phyloP scores from a whole-genome alignment of 2,888 invertebrate species.

The Heliconius ethilla region DNA sequence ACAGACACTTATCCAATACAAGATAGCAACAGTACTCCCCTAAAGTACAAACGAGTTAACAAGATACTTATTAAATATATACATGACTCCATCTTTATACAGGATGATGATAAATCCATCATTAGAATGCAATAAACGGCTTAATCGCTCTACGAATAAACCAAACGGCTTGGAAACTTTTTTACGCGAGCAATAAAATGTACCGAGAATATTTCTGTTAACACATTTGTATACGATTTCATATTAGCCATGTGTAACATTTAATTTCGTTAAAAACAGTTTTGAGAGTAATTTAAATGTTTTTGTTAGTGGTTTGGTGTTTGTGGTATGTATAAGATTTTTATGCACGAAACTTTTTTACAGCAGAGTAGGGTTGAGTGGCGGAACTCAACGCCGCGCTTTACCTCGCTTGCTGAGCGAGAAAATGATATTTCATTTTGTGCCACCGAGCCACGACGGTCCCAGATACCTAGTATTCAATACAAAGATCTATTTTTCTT shows the following conservation, averaged over 20 bases:
- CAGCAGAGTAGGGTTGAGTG: no score
- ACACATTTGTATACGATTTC: slow-evolving; percentile 29
- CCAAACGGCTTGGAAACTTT: slow-evolving; percentile 26
- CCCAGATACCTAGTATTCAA: no score
- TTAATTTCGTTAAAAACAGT: slow-evolving; percentile 23
- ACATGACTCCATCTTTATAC: slow-evolving; percentile 29
- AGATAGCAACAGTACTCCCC: neutral
- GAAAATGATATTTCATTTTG: no score
- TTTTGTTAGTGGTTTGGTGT: slow-evolving; percentile 14
- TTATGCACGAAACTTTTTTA: no score
- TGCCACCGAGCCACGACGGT: no score
- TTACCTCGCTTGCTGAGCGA: no score
- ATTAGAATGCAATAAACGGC: slow-evolving; percentile 32
- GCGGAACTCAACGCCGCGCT: no score
- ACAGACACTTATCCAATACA: neutral
- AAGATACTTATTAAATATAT: slow-evolving; percentile 4
- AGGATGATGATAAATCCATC: slow-evolving; percentile 34
- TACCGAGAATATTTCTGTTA: slow-evolving; percentile 38
- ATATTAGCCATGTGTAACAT: slow-evolving; percentile 38
- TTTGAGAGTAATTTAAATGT: slow-evolving; percentile 15
- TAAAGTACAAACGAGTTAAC: neutral
- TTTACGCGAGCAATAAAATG: slow-evolving; percentile 35
- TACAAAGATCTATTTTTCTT: no score
- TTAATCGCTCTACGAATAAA: slow-evolving; percentile 30
- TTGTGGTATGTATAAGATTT: neutral